Percentiles rank a stretch among this genome's conserved stretches.
These are phyloP conservation scores for Drosophila orosa DNA, from an alignment of 1,140 invertebrate genomes.

Conservation along the genomic window DNA sequence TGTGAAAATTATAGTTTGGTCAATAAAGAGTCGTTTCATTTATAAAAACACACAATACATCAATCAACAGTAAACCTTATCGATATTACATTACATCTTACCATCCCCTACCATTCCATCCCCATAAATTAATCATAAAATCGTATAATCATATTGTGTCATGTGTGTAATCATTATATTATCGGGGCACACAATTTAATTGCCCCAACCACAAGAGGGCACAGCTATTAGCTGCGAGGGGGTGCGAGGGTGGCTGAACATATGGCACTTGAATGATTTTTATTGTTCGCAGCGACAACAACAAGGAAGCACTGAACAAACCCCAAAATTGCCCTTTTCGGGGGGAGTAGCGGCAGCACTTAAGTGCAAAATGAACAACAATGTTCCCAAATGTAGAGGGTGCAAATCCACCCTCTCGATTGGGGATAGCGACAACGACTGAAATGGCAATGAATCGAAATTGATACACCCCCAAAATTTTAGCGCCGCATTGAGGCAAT, in stretches of 20 bases:
- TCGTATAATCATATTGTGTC: slow-evolving; percentile 54
- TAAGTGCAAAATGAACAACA: slow-evolving; percentile 75
- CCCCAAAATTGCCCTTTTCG: slow-evolving; percentile 62
- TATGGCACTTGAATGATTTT: slow-evolving; percentile 59
- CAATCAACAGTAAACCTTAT: slow-evolving; percentile 24
- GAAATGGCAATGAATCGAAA: slow-evolving; percentile 78
- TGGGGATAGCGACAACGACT: slow-evolving; percentile 38
- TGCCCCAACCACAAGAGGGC: slow-evolving; percentile 44
- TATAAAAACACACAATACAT: background rate
- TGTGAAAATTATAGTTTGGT: no score
- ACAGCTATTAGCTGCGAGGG: slow-evolving; percentile 30
- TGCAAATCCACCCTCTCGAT: slow-evolving; percentile 73
- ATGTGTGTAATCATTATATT: slow-evolving; percentile 48
- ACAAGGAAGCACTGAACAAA: slow-evolving; percentile 50
- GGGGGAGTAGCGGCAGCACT: slow-evolving; percentile 45
- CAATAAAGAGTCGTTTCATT: background rate
- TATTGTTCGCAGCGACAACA: slow-evolving; percentile 45
- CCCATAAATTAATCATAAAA: slow-evolving; percentile 59
- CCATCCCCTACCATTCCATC: background rate
- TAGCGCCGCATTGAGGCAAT: slow-evolving; percentile 60
- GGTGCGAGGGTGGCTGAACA: slow-evolving; percentile 38
- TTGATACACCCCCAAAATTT: slow-evolving; percentile 81
- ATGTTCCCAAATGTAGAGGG: slow-evolving; percentile 45
- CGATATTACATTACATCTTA: slow-evolving; percentile 12
- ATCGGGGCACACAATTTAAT: slow-evolving; percentile 41